Evolutionary conservation across 23 tunicate species (phyloP).

Genomic region (Phallusia fumigata): DNA sequence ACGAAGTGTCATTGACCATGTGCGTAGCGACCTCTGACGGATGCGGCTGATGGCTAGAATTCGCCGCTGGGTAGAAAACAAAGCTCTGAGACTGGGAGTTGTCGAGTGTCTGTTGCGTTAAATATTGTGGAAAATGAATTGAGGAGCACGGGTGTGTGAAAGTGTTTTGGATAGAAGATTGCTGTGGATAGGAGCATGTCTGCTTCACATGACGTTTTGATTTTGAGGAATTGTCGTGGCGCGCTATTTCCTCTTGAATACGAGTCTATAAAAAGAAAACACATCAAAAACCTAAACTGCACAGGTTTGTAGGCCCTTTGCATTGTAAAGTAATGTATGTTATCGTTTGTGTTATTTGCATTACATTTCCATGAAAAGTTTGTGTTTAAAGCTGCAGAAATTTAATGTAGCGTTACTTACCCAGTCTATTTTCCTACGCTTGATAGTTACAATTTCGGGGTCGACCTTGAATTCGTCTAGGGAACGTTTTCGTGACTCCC

Average conservation of each 20-base stretch:
- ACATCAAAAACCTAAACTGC: background rate
- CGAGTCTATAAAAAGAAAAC: constrained; percentile 46
- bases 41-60: background rate
- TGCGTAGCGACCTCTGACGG: background rate
- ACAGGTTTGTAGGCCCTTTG: too few species aligned
- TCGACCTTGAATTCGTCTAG: constrained; percentile 33
- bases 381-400: too few species aligned
- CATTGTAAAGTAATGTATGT: too few species aligned
- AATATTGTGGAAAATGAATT: background rate
- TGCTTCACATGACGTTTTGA: background rate
- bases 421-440: constrained; percentile 69
- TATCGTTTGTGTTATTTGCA: too few species aligned
- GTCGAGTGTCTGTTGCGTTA: background rate
- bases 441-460: constrained; percentile 22
- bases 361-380: too few species aligned
- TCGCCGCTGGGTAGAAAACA: background rate
- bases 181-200: background rate
- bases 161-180: background rate
- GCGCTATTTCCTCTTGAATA: constrained; percentile 55
- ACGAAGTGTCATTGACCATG: background rate
- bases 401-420: too few species aligned
- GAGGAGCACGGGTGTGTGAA: background rate
- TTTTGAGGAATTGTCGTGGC: constrained; percentile 23
- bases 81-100: background rate
- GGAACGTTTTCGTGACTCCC: background rate